phyloP scores from a whole-genome alignment of 2,113 vertebrate species.

The Pipra filicauda region DNA sequence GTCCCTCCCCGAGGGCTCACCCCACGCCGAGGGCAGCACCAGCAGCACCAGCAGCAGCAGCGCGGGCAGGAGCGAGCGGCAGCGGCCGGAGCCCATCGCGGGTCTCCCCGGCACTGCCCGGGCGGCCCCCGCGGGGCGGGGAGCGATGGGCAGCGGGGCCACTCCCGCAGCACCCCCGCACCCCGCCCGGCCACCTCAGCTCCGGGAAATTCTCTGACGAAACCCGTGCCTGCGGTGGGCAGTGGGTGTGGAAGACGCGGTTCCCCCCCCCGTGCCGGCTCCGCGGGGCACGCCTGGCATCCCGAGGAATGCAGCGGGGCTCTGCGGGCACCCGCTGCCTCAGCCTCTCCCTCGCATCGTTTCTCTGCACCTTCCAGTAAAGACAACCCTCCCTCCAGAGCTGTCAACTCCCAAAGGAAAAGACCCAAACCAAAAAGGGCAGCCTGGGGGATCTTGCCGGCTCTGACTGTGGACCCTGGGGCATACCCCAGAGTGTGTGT shows the following conservation, averaged over 20 bases:
- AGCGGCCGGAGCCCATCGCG: not conserved
- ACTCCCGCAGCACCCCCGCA: not conserved
- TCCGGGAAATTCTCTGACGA: not conserved
- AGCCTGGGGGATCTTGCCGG: not conserved
- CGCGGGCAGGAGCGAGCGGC: not conserved
- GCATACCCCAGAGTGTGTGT: not conserved
- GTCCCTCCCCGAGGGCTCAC: not conserved
- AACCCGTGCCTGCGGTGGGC: not conserved
- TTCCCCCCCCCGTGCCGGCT: fast-evolving
- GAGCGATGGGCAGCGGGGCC: not conserved
- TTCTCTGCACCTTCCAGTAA: fast-evolving
- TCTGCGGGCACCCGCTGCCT: fast-evolving
- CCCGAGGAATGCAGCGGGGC: fast-evolving
- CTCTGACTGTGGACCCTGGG: not conserved
- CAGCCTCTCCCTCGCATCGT: fast-evolving
- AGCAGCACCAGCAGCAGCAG: not conserved
- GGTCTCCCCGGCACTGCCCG: not conserved
- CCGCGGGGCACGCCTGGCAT: fast-evolving
- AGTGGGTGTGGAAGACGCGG: not conserved
- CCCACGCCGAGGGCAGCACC: not conserved
- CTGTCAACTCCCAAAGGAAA: not conserved
- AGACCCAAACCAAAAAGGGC: not conserved
- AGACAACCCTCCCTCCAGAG: fast-evolving
- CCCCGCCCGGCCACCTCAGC: not conserved
- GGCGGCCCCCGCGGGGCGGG: not conserved